Evolutionary conservation across 2,888 invertebrate genomes (phyloP).

Genomic region (Cerastis leucographa): DNA sequence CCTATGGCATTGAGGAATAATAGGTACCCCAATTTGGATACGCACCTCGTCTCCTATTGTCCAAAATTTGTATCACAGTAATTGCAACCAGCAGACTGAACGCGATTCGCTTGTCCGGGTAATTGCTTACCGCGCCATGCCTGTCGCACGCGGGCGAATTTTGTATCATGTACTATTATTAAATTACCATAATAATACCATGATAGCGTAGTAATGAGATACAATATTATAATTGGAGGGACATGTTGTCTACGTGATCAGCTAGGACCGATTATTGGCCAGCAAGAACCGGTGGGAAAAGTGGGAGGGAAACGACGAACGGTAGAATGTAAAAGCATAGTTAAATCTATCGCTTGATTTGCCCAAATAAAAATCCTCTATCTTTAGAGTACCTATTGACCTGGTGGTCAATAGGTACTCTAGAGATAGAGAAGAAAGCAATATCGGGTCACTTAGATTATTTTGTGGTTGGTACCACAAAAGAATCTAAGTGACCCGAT

Average conservation of each 20-base stretch:
- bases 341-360: not conserved
- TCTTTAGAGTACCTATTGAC: not conserved
- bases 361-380: not conserved
- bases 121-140: conserved; percentile 53
- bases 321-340: not conserved
- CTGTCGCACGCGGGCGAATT: conserved; percentile 53
- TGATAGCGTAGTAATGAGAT: conserved; percentile 52
- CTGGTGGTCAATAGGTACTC: too few relatives aligned
- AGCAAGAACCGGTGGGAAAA: not conserved
- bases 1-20: not conserved
- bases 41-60: conserved; percentile 21
- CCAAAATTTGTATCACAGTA: conserved; percentile 40
- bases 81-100: conserved; percentile 35
- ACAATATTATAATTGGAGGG: conserved; percentile 53
- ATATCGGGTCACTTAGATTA: too few relatives aligned
- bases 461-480: too few relatives aligned
- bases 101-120: conserved; percentile 52
- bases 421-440: too few relatives aligned
- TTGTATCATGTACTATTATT: conserved; percentile 57
- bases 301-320: too few relatives aligned
- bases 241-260: conserved; percentile 34
- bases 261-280: conserved; percentile 14
- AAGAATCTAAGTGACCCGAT: not conserved
- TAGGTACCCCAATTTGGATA: conserved; percentile 9
- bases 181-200: conserved; percentile 53